A percentile compares a stretch with the other conserved stretches of the same genome.
phyloP scores from a whole-genome alignment of 2,797 vertebrate genomes.

The Craterocephalus amniculus region DNA sequence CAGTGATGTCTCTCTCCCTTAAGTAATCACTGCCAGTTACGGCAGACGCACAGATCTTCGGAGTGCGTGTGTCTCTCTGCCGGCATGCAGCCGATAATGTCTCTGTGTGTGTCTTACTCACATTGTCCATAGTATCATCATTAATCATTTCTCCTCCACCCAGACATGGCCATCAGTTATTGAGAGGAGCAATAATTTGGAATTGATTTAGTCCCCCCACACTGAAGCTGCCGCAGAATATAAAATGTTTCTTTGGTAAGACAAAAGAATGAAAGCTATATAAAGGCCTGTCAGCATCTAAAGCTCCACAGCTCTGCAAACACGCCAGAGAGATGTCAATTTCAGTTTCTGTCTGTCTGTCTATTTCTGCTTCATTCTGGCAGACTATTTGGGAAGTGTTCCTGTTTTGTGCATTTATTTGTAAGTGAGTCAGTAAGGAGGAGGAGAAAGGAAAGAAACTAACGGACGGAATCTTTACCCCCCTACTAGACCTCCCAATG shows the following conservation, averaged over 20 bases:
- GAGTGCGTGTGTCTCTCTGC: conserved; percentile 43
- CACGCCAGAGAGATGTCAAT: conserved; percentile 45
- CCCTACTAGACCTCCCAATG: conserved; percentile 54
- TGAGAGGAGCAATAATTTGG: conserved; percentile 82
- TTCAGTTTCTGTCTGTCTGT: conserved; percentile 22
- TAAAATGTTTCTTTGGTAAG: conserved; percentile 60
- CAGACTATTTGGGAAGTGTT: conserved; percentile 29
- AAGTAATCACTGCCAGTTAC: conserved; percentile 50
- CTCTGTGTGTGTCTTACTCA: conserved; percentile 75
- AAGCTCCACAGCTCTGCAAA: conserved; percentile 54
- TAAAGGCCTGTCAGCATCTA: conserved; percentile 61
- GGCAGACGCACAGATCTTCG: conserved; percentile 19
- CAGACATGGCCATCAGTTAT: conserved; percentile 80
- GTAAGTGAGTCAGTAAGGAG: conserved; percentile 48
- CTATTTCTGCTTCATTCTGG: conserved; percentile 43
- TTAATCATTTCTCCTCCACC: conserved; percentile 77
- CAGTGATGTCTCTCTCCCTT: conserved; percentile 48
- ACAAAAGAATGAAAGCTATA: conserved; percentile 63
- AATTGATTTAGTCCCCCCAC: conserved; percentile 80
- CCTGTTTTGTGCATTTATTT: conserved; percentile 40
- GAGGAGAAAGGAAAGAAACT: conserved; percentile 36
- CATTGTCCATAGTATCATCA: conserved; percentile 79
- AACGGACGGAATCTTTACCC: conserved; percentile 61
- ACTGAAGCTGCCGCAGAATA: conserved; percentile 58
- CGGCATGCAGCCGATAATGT: conserved; percentile 62